These are phyloP conservation scores for Lepidocyrtinus sp. DNA, from an alignment of 2,888 invertebrate genomes.

Conservation along the genomic window DNA sequence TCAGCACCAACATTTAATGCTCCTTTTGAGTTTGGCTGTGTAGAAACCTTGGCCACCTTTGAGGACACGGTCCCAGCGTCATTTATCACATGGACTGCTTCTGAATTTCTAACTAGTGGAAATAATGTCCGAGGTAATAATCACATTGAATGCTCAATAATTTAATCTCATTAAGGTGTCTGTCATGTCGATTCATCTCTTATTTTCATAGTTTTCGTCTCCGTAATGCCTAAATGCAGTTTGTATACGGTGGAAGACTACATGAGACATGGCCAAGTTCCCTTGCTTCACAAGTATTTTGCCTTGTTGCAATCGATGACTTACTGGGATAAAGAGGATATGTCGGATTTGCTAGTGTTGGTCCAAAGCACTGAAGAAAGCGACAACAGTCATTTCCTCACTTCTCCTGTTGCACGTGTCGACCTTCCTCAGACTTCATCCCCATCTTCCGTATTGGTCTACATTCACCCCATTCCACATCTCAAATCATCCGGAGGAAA, in stretches of 20 bases:
- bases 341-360: slow-evolving; percentile 66
- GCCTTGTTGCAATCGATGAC: slow-evolving; percentile 67
- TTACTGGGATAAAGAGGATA: slow-evolving; percentile 67
- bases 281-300: slow-evolving; percentile 65
- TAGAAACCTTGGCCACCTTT: slow-evolving; percentile 65
- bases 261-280: slow-evolving; percentile 53
- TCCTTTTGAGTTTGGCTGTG: slow-evolving; percentile 65
- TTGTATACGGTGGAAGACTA: slow-evolving; percentile 62
- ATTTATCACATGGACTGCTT: slow-evolving; percentile 66
- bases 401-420: background rate
- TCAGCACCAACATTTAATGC: slow-evolving; percentile 48
- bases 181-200: no score
- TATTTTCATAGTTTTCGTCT: slow-evolving; percentile 66
- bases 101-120: slow-evolving; percentile 58
- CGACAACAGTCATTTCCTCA: slow-evolving; percentile 11
- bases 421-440: slow-evolving; percentile 16
- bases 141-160: no score
- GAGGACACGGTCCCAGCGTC: slow-evolving; percentile 65
- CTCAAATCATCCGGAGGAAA: slow-evolving; percentile 25
- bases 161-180: no score
- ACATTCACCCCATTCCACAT: slow-evolving; percentile 61
- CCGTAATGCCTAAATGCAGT: slow-evolving; percentile 66
- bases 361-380: slow-evolving; percentile 46
- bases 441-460: slow-evolving; percentile 62
- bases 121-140: slow-evolving; percentile 10